phyloP scores from a whole-genome alignment of 37 sponge, comb jelly and placozoan genomes.

The Halichondria panicea region DNA sequence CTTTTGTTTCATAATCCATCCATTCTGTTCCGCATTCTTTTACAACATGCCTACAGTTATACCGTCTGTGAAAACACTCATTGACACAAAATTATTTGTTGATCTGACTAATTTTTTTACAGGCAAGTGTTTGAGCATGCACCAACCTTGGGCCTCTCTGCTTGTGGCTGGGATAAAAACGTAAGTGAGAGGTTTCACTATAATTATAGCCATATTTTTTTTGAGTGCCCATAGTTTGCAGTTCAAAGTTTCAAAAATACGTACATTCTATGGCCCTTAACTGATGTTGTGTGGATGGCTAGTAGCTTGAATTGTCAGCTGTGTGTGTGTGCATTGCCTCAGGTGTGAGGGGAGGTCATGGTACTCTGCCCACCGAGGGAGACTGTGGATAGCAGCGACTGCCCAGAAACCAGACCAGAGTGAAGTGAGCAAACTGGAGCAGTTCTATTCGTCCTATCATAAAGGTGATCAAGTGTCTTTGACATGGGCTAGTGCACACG shows the following conservation, averaged over 20 bases:
- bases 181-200: conserved; percentile 61
- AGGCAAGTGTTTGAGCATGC: conserved; percentile 98
- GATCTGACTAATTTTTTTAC: background rate
- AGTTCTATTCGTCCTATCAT: conserved; percentile 50
- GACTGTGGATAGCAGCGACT: conserved; percentile 97
- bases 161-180: conserved; percentile 90
- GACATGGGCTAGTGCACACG: too few species aligned
- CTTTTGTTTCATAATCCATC: too few species aligned
- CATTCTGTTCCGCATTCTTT: too few species aligned
- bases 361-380: conserved; percentile 94
- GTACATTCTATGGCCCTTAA: background rate
- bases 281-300: too few species aligned
- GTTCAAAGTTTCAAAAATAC: background rate
- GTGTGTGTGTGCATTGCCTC: background rate
- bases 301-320: background rate
- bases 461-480: too few species aligned
- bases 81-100: background rate
- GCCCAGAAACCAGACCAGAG: conserved; percentile 35
- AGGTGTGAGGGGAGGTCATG: conserved; percentile 91
- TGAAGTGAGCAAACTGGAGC: conserved; percentile 60
- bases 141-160: conserved; percentile 98
- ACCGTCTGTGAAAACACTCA: too few species aligned
- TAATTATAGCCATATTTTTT: too few species aligned
- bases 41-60: too few species aligned
- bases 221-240: background rate